phyloP scores from a whole-genome alignment of 2,888 invertebrate genomes.

The Galeopsomyia nigrocyanea region DNA sequence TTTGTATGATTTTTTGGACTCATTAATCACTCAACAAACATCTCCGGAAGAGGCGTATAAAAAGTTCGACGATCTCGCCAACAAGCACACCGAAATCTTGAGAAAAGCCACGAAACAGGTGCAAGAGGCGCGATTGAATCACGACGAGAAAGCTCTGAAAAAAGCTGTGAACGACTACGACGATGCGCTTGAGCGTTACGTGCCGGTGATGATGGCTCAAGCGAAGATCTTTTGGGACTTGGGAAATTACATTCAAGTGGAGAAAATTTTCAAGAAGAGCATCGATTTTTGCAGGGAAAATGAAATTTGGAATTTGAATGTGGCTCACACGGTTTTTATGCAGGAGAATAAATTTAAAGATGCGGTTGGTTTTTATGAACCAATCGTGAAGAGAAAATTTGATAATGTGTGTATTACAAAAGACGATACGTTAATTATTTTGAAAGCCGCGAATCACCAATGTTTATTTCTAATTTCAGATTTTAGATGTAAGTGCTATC shows the following conservation, averaged over 20 bases:
- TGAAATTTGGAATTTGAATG: slow-evolving; percentile 97
- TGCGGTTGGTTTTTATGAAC: slow-evolving; percentile 97
- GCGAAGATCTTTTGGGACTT: slow-evolving; percentile 99
- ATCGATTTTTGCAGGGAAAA: slow-evolving; percentile 99
- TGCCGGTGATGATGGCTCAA: slow-evolving; percentile 99
- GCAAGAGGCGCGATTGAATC: slow-evolving; percentile 90
- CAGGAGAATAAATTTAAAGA: slow-evolving; percentile 99
- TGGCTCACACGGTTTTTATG: slow-evolving; percentile 99
- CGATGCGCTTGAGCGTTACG: slow-evolving; percentile 90
- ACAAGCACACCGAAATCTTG: slow-evolving; percentile 89
- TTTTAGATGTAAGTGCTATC: slow-evolving; percentile 96
- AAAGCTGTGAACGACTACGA: slow-evolving; percentile 93
- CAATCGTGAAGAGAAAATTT: slow-evolving; percentile 94
- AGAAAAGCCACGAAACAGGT: slow-evolving; percentile 94
- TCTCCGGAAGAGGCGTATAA: slow-evolving; percentile 96
- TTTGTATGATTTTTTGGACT: slow-evolving; percentile 95
- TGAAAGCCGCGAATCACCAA: slow-evolving; percentile 16
- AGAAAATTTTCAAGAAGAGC: slow-evolving; percentile 96
- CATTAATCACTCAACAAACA: slow-evolving; percentile 96
- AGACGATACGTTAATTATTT: slow-evolving; percentile 7
- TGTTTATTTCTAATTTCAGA: slow-evolving; percentile 69
- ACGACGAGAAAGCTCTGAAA: slow-evolving; percentile 90
- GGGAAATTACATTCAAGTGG: slow-evolving; percentile 95
- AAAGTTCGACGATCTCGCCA: slow-evolving; percentile 94
- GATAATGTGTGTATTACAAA: slow-evolving; percentile 76